Conservation (phyloP, 1,140 invertebrate species). For the Caenorhabditis inopinata region DNA sequence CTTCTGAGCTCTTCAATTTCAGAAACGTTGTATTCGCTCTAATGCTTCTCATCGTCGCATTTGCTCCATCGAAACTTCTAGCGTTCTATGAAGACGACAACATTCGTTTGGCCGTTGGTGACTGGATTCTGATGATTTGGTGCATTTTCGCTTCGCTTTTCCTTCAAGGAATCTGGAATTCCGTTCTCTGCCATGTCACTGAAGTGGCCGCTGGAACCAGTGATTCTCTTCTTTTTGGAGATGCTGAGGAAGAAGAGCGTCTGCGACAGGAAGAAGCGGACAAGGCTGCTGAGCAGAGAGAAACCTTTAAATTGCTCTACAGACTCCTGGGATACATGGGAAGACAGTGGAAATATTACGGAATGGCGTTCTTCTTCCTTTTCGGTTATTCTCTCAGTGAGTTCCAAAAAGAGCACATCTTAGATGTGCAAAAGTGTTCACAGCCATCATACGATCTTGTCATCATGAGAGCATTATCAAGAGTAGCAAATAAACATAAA, state of each 20-base stretch:
- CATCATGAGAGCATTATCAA: conserved; percentile 19
- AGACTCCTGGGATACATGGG: conserved; percentile 50
- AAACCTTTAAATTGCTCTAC: conserved; percentile 46
- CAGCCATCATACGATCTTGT: conserved; percentile 10
- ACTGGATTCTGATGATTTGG: conserved; percentile 66
- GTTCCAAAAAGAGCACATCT: background rate
- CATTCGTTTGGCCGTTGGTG: conserved; percentile 54
- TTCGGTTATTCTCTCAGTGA: conserved; percentile 61
- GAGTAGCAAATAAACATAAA: conserved; percentile 33
- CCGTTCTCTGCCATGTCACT: conserved; percentile 57
- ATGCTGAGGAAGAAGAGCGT: conserved; percentile 47
- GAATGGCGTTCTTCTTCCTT: conserved; percentile 59
- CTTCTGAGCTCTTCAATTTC: too few species aligned
- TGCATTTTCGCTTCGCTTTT: conserved; percentile 61
- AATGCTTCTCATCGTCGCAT: conserved; percentile 54
- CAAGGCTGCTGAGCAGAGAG: conserved; percentile 45
- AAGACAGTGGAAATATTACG: conserved; percentile 48
- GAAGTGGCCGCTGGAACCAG: conserved; percentile 48
- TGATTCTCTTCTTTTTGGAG: conserved; percentile 46
- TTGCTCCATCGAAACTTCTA: conserved; percentile 63
- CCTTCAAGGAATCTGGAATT: conserved; percentile 63
- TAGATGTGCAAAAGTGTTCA: background rate
- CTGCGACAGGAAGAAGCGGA: conserved; percentile 49
- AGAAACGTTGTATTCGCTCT: conserved; percentile 57
- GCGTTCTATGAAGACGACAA: conserved; percentile 64